Evolutionary conservation across 2,888 invertebrate genomes (phyloP).

Genomic region (Pyrrhosoma nymphula): DNA sequence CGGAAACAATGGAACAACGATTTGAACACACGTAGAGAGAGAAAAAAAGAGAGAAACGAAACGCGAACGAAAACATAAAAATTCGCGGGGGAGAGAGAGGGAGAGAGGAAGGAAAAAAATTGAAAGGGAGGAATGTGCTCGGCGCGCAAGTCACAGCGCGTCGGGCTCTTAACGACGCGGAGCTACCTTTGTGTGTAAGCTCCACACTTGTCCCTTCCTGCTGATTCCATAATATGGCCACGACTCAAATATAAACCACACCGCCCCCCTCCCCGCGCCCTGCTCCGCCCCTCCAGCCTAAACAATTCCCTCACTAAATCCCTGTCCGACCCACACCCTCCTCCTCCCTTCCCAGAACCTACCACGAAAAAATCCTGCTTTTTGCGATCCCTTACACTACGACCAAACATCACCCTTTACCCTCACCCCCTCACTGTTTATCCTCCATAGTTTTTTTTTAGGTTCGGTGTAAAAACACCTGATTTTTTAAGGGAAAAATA

Average conservation of each 20-base stretch:
- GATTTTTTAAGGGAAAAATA: constrained; percentile 48
- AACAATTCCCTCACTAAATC: constrained; percentile 15
- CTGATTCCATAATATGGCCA: neutral
- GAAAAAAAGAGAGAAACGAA: neutral
- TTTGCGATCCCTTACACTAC: neutral
- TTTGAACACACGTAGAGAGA: neutral
- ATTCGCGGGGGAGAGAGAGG: neutral
- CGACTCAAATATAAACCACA: neutral
- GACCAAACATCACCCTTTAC: neutral
- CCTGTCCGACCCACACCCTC: neutral
- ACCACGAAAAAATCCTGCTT: neutral
- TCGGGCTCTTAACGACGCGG: constrained; percentile 61
- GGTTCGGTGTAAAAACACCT: neutral
- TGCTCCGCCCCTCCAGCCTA: neutral
- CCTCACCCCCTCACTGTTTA: neutral
- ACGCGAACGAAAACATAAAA: neutral
- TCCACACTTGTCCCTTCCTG: neutral
- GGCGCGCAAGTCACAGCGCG: neutral
- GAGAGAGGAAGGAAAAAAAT: too few species aligned
- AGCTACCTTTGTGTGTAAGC: neutral
- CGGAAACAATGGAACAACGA: constrained; percentile 48
- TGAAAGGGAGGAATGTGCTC: neutral
- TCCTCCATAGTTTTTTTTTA: neutral
- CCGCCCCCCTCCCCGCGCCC: neutral
- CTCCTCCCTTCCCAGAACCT: neutral